Evolutionary conservation across 2,113 vertebrate species (phyloP), one percentile per base, ranked within the genome.

Genomic region (Halichoeres trimaculatus): DNA sequence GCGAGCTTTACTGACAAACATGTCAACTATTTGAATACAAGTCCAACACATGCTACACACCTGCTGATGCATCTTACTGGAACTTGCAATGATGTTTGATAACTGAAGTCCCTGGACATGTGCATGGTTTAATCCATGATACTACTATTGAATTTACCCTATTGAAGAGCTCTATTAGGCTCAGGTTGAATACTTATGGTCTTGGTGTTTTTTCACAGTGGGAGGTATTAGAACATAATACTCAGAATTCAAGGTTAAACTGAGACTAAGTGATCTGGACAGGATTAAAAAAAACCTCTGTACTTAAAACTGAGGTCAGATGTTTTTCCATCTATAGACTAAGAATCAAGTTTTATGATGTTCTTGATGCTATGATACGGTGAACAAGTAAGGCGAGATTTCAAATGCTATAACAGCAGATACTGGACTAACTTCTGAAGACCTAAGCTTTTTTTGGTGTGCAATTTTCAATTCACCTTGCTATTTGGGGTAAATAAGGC

Each of bases 381-480:
- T 53, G 26, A 67, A 71, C 5, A 78, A 60, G 56, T 65, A 54
- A 58, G 2, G 71, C 51, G 22, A 80, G 24, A 63, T 66, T 20
- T 38, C 16, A 68, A 45, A 38, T 20, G 11, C 45, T 20, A 43
- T 41, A 3, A 73, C 73, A 79, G n/a, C n/a, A n/a, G n/a, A n/a
- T n/a, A n/a, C n/a, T n/a, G n/a, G n/a, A n/a, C n/a, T n/a, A n/a
- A n/a, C n/a, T n/a, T n/a, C n/a, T n/a, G n/a, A n/a, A n/a, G n/a
- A n/a, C n/a, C n/a, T n/a, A n/a, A n/a, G n/a, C n/a, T n/a, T n/a
- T n/a, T n/a, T n/a, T n/a, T n/a, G n/a, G n/a, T n/a, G n/a, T n/a
- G n/a, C n/a, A n/a, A n/a, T n/a, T n/a, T n/a, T n/a, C n/a, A n/a
- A n/a, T n/a, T n/a, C n/a, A n/a, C n/a, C n/a, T n/a, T n/a, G n/a